Evolutionary conservation across 1,140 invertebrate genomes (phyloP).

Genomic region (Metaphire vulgaris): DNA sequence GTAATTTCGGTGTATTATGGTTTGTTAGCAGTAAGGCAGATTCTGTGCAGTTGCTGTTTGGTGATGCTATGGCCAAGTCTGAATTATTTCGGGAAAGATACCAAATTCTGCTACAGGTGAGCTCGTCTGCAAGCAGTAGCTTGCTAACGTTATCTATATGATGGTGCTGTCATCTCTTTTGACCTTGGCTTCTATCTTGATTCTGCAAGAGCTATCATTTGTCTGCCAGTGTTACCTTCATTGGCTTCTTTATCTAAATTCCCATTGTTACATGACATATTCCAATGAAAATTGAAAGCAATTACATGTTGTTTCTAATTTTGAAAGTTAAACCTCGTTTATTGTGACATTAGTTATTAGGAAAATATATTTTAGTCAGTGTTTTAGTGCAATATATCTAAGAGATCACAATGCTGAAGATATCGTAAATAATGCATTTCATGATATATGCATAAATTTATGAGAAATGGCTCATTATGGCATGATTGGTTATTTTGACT

Average conservation of each 20-base stretch:
- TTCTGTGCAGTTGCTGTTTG: constrained; percentile 56
- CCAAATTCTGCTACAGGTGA: constrained; percentile 45
- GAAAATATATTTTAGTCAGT: no score
- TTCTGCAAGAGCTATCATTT: neutral
- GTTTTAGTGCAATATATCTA: no score
- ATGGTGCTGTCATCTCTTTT: neutral
- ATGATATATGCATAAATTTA: no score
- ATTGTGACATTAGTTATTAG: no score
- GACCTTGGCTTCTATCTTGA: neutral
- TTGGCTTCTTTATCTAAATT: constrained; percentile 68
- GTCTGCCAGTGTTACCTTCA: constrained; percentile 52
- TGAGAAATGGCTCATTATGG: no score
- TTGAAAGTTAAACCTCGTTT: no score
- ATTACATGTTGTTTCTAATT: no score
- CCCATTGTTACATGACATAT: constrained; percentile 52
- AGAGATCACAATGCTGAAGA: no score
- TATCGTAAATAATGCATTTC: no score
- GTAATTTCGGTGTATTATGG: constrained; percentile 2
- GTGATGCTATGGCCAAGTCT: constrained; percentile 65
- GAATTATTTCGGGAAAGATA: constrained; percentile 66
- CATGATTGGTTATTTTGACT: no score
- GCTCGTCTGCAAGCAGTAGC: constrained; percentile 4
- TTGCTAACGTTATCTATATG: constrained; percentile 7
- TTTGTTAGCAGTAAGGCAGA: constrained; percentile 45
- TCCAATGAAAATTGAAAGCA: constrained; percentile 7